Base-by-base conservation (phyloP, 1,140 invertebrate species). In the Parapsyche elsis region DNA sequence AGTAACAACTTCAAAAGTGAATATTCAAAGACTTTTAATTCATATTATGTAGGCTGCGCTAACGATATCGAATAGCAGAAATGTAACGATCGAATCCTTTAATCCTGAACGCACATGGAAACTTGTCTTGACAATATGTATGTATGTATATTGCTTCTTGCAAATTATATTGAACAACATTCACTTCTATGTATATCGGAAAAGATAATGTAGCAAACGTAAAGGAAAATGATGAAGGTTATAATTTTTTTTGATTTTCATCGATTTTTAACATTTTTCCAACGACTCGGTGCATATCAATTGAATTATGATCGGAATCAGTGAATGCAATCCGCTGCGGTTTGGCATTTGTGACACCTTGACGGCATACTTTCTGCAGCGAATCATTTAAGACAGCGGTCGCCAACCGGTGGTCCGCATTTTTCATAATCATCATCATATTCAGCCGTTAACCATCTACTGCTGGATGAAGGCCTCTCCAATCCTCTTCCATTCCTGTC, bases 41-140 rank as follows among this genome's bases (percentile, higher is more conserved):
- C 16, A 53, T 2, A 53, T 53, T 14, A 53, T 53, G 49, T 14
- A 53, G 10, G 16, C 16, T 53, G 12, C 10, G 16, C 1, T 53
- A 53, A 53, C 10, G 10, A 53, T 53, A 12, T 53, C 49, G 49
- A 53, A 53, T 53, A 53, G 49, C 12, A 53, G 16, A 53, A 53
- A 53, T 53, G 49, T 53, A 53, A 53, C 49, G 49, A 53, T 53
- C 10, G 10, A 53, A 16, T 16, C 49, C 49, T 12, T 53, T 53
- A 53, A 53, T 12, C 49, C 16, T 53, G 49, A 53, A 14, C 64
- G 64, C 24, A 23, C 24, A 67, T 67, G 64, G 64, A 67, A 67
- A 67, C 64, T 67, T 67, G 64, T 67, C 24, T 67, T 67, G 24
- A 67, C 24, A 67, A 67, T 67, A 9, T 67, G 21, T 67, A 67